phyloP scores from a whole-genome alignment of 2,113 vertebrate species.

The Nymphicus hollandicus region DNA sequence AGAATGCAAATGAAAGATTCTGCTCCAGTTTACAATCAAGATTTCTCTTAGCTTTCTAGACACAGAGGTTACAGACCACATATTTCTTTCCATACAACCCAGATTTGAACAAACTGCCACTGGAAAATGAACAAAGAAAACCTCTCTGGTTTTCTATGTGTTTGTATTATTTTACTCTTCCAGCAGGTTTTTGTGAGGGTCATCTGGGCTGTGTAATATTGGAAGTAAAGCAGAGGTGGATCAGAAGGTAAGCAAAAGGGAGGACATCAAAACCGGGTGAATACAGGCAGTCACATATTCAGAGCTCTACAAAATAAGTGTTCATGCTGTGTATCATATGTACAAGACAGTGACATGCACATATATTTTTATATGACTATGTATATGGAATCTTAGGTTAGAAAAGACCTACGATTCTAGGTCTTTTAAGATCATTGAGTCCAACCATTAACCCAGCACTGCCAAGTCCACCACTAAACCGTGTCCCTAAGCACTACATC shows the following conservation, averaged over 20 bases:
- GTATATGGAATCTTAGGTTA: not conserved
- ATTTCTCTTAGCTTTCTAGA: not conserved
- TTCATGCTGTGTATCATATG: no score
- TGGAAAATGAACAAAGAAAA: not conserved
- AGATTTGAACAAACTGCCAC: not conserved
- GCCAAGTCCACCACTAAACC: not conserved
- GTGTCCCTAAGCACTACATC: not conserved
- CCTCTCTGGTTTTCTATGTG: not conserved
- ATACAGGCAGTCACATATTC: not conserved
- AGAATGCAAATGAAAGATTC: not conserved
- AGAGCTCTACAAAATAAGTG: not conserved
- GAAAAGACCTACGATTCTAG: not conserved
- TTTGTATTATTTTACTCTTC: not conserved
- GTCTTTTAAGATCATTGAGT: not conserved
- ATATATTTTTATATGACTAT: not conserved
- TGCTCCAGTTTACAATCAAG: not conserved
- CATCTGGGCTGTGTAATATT: not conserved
- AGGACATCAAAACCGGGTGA: not conserved
- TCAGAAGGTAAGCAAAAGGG: not conserved
- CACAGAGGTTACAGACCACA: not conserved
- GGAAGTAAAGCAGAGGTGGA: not conserved
- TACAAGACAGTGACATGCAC: not conserved
- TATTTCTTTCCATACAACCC: not conserved
- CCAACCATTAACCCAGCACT: not conserved
- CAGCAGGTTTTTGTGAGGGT: not conserved